A percentile compares a stretch with the other conserved stretches of the same genome.
phyloP scores from a whole-genome alignment of 1,140 invertebrate genomes.

The Eubasilissa regina region DNA sequence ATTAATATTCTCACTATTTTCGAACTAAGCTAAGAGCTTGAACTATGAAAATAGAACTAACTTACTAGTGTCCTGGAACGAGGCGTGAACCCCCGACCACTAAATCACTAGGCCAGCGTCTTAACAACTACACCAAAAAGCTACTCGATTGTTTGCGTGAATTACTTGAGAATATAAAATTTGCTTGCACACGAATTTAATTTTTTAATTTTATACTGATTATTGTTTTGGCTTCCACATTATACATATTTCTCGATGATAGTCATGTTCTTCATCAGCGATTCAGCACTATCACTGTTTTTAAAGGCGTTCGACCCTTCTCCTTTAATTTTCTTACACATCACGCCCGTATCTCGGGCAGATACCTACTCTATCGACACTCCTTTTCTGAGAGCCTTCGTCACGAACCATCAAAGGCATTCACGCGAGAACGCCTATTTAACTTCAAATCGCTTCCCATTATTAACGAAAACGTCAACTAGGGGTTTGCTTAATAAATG shows the following conservation, averaged over 20 bases:
- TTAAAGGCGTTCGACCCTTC: constrained; percentile 32
- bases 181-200: too few relatives aligned
- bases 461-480: constrained; percentile 48
- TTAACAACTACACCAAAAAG: too few relatives aligned
- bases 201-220: too few relatives aligned
- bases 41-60: too few relatives aligned
- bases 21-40: too few relatives aligned
- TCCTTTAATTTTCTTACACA: neutral
- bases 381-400: constrained; percentile 14
- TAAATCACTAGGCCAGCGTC: too few relatives aligned
- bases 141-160: too few relatives aligned
- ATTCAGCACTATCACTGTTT: constrained; percentile 6
- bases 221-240: neutral
- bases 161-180: too few relatives aligned
- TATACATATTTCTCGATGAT: constrained; percentile 1
- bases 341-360: constrained; percentile 20
- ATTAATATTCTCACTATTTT: too few relatives aligned
- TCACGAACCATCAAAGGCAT: constrained; percentile 52
- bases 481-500: constrained; percentile 13
- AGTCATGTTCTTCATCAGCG: neutral
- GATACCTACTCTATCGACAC: constrained; percentile 5
- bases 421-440: constrained; percentile 46
- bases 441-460: constrained; percentile 49
- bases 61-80: too few relatives aligned
- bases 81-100: too few relatives aligned